A percentile compares a stretch with the other conserved stretches of the same genome.
Conservation (phyloP, 2,888 invertebrate species). For the Caenorhabditis sp. region DNA sequence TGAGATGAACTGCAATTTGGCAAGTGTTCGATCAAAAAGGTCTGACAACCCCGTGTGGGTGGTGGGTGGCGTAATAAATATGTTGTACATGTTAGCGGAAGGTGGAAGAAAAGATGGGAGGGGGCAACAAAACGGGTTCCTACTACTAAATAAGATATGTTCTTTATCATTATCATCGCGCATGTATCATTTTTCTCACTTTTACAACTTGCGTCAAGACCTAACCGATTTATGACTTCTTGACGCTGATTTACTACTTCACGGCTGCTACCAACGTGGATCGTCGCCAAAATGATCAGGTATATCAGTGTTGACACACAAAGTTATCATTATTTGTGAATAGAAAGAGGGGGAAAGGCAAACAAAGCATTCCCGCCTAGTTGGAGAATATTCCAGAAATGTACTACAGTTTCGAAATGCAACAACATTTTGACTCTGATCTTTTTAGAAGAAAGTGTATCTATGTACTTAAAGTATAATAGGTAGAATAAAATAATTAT, state of each 20-base stretch:
- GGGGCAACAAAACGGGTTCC: slow-evolving; percentile 33
- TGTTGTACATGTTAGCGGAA: slow-evolving; percentile 6
- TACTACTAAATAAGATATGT: slow-evolving; percentile 44
- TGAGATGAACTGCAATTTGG: slow-evolving; percentile 10
- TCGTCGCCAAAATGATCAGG: slow-evolving; percentile 53
- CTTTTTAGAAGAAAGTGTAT: slow-evolving; percentile 11
- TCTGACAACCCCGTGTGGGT: slow-evolving; percentile 13
- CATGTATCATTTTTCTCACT: slow-evolving; percentile 55
- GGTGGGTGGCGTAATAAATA: slow-evolving; percentile 27
- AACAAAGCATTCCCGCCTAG: too few relatives aligned
- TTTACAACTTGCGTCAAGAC: slow-evolving; percentile 44
- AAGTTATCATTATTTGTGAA: not conserved
- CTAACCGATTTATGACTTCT: slow-evolving; percentile 48
- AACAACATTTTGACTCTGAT: slow-evolving; percentile 36
- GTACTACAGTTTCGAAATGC: too few relatives aligned
- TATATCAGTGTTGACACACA: slow-evolving; percentile 1
- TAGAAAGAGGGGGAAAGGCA: not conserved
- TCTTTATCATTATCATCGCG: slow-evolving; percentile 24
- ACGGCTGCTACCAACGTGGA: too few relatives aligned
- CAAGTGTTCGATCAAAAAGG: slow-evolving; percentile 43
- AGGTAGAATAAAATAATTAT: slow-evolving; percentile 44
- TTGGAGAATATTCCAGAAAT: too few relatives aligned
- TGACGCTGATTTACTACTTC: slow-evolving; percentile 35
- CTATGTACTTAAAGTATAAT: slow-evolving; percentile 47
- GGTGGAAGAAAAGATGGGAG: slow-evolving; percentile 6